Conservation (phyloP, 2,888 invertebrate species). For the Lathronympha strigana region DNA sequence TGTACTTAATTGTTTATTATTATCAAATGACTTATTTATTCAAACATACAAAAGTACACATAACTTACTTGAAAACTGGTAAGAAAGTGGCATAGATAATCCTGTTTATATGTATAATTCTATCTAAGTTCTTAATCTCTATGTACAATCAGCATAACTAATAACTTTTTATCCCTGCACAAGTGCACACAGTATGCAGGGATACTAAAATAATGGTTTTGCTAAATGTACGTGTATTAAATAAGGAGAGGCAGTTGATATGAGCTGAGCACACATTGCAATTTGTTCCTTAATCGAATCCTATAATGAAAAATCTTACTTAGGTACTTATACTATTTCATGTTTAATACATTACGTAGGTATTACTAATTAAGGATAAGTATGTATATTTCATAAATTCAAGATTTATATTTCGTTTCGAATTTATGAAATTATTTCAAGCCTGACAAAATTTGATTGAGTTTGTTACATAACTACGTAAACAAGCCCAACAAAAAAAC, state of each 20-base stretch:
- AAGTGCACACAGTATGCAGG: too few relatives aligned
- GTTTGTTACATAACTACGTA: too few relatives aligned
- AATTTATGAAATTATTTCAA: conserved; percentile 42
- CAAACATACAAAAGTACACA: not conserved
- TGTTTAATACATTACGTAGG: too few relatives aligned
- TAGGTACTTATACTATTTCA: not conserved
- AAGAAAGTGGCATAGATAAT: not conserved
- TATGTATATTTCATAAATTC: conserved; percentile 41
- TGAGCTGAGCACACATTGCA: conserved; percentile 9
- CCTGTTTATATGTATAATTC: not conserved
- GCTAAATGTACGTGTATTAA: not conserved
- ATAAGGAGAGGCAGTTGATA: conserved; percentile 9
- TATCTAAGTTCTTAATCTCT: not conserved
- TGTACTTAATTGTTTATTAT: conserved; percentile 1
- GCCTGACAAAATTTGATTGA: too few relatives aligned
- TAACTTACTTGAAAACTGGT: conserved; percentile 7
- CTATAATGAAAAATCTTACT: not conserved
- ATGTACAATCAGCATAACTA: too few relatives aligned
- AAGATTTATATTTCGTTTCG: conserved; percentile 28
- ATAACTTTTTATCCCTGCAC: too few relatives aligned
- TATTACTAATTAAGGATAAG: too few relatives aligned
- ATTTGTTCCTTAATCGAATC: conserved; percentile 2
- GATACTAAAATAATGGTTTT: too few relatives aligned
- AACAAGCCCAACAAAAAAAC: too few relatives aligned
- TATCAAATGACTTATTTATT: conserved; percentile 2